Percentiles rank a stretch among this genome's conserved stretches.
Conservation (phyloP, 2,888 invertebrate species). For the Nycteola revayana region DNA sequence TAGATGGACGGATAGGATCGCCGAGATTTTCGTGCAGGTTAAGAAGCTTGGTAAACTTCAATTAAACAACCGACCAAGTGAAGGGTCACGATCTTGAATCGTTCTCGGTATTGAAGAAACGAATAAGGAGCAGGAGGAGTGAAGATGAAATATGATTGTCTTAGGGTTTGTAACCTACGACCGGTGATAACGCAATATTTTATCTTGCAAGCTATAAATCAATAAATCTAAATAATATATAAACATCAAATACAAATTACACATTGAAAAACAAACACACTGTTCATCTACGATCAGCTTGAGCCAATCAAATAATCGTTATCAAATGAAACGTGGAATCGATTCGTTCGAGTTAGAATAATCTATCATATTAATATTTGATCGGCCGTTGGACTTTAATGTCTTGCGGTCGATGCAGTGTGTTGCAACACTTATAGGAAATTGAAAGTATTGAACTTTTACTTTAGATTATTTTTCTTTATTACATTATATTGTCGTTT, state of each 20-base stretch:
- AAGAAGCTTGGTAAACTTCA: too few relatives aligned
- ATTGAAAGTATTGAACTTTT: slow-evolving; percentile 1
- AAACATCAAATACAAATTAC: slow-evolving; percentile 23
- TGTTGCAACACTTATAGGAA: slow-evolving; percentile 24
- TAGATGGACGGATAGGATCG: too few relatives aligned
- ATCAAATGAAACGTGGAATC: slow-evolving; percentile 43
- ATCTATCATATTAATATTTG: slow-evolving; percentile 57
- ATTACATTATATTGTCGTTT: too few relatives aligned
- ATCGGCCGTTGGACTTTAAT: slow-evolving; percentile 55
- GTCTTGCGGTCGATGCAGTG: slow-evolving; percentile 51
- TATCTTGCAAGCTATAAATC: slow-evolving; percentile 11
- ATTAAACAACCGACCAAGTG: too few relatives aligned
- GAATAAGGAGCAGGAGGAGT: too few relatives aligned
- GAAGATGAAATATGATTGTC: too few relatives aligned
- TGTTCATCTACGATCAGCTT: slow-evolving; percentile 14
- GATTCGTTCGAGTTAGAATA: slow-evolving; percentile 48
- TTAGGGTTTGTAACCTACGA: too few relatives aligned
- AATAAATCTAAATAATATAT: too few relatives aligned
- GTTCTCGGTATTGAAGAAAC: too few relatives aligned
- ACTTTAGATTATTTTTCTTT: too few relatives aligned
- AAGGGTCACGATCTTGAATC: too few relatives aligned
- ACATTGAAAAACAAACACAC: slow-evolving; percentile 36
- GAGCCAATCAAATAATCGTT: slow-evolving; percentile 45
- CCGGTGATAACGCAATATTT: slow-evolving; percentile 10
- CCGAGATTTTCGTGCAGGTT: too few relatives aligned